Evolutionary conservation across 2,888 invertebrate species (phyloP).

Genomic region (Macrophya alboannulata): DNA sequence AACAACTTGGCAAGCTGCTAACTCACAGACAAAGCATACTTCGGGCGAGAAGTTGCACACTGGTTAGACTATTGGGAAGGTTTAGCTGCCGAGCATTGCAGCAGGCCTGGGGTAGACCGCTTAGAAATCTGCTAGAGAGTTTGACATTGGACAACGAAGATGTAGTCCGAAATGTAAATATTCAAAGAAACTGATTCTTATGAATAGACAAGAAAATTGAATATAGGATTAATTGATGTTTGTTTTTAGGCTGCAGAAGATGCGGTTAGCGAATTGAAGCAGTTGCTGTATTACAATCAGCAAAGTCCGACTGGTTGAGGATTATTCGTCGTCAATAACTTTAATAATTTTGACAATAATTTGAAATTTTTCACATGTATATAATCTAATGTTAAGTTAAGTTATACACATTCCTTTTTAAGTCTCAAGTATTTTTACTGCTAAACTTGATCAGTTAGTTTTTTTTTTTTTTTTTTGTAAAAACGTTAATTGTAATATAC

Average conservation of each 20-base stretch:
- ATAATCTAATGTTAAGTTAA: background rate
- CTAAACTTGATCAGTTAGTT: background rate
- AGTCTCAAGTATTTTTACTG: background rate
- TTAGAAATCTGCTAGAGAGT: slow-evolving; percentile 84
- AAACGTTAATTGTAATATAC: background rate
- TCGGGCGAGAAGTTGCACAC: slow-evolving; percentile 86
- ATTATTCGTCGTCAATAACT: slow-evolving; percentile 17
- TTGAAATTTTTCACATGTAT: background rate
- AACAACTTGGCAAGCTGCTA: slow-evolving; percentile 72
- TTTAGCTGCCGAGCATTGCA: slow-evolving; percentile 86
- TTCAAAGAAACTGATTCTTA: background rate
- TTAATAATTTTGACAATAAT: background rate
- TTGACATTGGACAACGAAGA: slow-evolving; percentile 85
- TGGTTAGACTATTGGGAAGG: slow-evolving; percentile 87
- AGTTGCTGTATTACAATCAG: slow-evolving; percentile 81
- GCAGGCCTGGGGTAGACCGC: slow-evolving; percentile 83
- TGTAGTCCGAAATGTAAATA: slow-evolving; percentile 82
- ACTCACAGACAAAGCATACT: slow-evolving; percentile 75
- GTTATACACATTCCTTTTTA: background rate
- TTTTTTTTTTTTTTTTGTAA: background rate
- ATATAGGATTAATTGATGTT: background rate
- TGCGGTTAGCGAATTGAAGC: slow-evolving; percentile 82
- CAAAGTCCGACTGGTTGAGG: slow-evolving; percentile 59
- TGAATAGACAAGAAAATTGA: background rate
- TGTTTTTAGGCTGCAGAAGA: slow-evolving; percentile 81